A percentile compares a stretch with the other conserved stretches of the same genome.
These are phyloP conservation scores for Manis pentadactyla DNA, from an alignment of 2,797 vertebrate genomes.

Conservation along the genomic window DNA sequence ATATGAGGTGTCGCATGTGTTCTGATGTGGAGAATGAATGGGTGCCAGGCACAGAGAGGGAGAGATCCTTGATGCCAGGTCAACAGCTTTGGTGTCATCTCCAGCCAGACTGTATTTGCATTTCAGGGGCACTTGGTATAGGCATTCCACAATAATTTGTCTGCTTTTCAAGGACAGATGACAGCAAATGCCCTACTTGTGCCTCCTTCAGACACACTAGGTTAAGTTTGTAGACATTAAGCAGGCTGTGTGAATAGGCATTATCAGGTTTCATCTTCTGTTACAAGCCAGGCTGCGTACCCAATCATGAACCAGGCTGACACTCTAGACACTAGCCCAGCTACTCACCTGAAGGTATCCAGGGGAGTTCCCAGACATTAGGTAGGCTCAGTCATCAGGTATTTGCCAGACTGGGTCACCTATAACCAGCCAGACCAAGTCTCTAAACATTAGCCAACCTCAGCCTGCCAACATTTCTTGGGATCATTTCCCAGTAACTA, in stretches of 20 bases:
- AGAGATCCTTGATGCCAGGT: background rate
- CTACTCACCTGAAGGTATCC: background rate
- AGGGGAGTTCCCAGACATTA: background rate
- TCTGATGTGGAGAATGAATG: background rate
- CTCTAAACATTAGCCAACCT: background rate
- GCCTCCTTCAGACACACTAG: background rate
- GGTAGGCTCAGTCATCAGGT: background rate
- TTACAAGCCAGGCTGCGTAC: background rate
- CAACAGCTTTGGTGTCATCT: background rate
- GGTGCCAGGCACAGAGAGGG: background rate
- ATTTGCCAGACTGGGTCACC: background rate
- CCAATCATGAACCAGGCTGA: background rate
- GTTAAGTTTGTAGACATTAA: background rate
- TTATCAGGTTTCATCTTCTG: background rate
- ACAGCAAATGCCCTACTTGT: background rate
- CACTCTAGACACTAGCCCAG: background rate
- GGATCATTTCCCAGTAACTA: background rate
- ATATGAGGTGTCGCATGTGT: fast-evolving
- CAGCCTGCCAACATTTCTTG: background rate
- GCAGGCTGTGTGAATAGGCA: background rate
- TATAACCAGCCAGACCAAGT: background rate
- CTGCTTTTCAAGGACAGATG: background rate
- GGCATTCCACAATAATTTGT: too few species aligned
- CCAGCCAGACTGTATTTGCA: background rate
- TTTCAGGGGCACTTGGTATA: background rate